Base-by-base conservation (phyloP, 2,797 vertebrate species). In the Synaphobranchus kaupii region DNA sequence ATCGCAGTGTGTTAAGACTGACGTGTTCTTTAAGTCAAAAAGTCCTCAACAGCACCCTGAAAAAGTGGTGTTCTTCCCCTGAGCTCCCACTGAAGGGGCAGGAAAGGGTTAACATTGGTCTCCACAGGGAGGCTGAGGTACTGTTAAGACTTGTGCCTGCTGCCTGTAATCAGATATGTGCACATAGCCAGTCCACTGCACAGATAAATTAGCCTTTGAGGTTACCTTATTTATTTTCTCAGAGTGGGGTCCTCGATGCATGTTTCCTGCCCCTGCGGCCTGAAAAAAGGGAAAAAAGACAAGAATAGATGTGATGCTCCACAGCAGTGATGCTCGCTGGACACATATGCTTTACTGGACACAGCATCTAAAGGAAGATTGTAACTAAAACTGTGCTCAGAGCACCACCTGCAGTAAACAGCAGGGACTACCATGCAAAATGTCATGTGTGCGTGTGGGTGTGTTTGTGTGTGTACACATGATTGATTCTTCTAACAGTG, bases 151-250 rank as follows among this genome's bases (percentile, higher is more conserved):
- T 71, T 58, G 56, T 88, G 84, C 63, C 87, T 83, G 87, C 50
- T 83, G 66, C 80, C 63, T 86, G 80, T 88, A 88, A 86, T 88
- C 87, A 88, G 85, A 84, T 78, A 86, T 86, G 81, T 12, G 44
- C 80, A 63, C 85, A 88, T 60, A 86, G 88, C 52, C 88, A 86
- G 87, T 83, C 76, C 78, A 83, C 78, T 85, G 84, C 58, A 56
- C 84, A 83, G 84, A 71, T 68, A 88, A 84, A 88, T 84, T 58
- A 84, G 81, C 85, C 85, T 66, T 88, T 86, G 80, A 86, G 85
- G 88, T 86, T 86, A 73, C 81, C 76, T 88, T 86, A 83, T 85
- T 85, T 86, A n/a, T 88, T 82, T 83, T 81, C 73, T 78, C 84
- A 85, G 56, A 88, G 34, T 85, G 84, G 58, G 78, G 87, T 86